Conservation (phyloP, 2,888 invertebrate species). For the Peribatodes rhomboidaria region DNA sequence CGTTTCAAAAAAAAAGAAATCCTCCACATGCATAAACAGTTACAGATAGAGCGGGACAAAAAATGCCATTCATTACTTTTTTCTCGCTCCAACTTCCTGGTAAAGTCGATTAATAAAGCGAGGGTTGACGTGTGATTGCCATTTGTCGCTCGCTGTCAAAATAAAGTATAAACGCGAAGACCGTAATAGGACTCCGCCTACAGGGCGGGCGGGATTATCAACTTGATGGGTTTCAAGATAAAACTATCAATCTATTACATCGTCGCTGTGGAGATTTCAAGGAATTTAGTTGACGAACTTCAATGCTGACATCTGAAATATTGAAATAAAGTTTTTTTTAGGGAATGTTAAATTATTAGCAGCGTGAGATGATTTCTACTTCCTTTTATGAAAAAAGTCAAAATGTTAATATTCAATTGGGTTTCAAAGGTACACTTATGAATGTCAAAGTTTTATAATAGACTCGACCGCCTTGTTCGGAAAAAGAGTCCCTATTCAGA, state of each 20-base stretch:
- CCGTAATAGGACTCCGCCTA: conserved; percentile 76
- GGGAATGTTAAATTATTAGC: too few relatives aligned
- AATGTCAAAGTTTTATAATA: too few relatives aligned
- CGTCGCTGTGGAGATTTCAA: conserved; percentile 8
- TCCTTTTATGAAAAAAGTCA: too few relatives aligned
- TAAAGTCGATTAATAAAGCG: conserved; percentile 68
- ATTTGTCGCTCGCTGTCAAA: conserved; percentile 84
- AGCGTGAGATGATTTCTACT: not conserved
- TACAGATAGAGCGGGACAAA: conserved; percentile 57
- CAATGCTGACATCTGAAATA: not conserved
- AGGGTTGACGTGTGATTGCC: conserved; percentile 64
- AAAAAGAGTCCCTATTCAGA: too few relatives aligned
- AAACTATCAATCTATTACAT: conserved; percentile 9
- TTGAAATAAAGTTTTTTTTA: not conserved
- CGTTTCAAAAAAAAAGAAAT: conserved; percentile 48
- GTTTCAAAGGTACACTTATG: too few relatives aligned
- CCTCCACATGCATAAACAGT: conserved; percentile 66
- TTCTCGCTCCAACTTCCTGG: conserved; percentile 62
- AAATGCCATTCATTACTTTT: conserved; percentile 62
- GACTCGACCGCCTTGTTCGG: too few relatives aligned
- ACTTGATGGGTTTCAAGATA: conserved; percentile 18
- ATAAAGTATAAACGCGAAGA: conserved; percentile 73
- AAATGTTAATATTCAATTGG: too few relatives aligned
- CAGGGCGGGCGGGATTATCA: conserved; percentile 63
- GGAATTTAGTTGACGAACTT: conserved; percentile 1